Percentiles rank a stretch among this genome's conserved stretches.
Conservation (phyloP, 2,113 vertebrate species). For the Tupaia chinensis region DNA sequence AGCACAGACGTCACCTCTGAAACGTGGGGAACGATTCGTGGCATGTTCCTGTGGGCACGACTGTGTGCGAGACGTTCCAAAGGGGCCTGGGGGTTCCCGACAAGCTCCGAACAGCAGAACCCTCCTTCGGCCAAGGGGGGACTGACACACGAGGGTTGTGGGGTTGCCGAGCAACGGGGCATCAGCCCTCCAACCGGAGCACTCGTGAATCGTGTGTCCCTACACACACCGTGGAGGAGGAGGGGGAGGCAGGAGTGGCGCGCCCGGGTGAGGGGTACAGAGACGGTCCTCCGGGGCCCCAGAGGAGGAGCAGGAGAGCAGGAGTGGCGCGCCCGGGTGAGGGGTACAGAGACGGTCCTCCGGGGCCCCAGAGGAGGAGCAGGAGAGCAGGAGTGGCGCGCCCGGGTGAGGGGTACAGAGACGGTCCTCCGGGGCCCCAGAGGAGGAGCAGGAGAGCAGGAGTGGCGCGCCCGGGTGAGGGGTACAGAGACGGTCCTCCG, state of each 20-base stretch:
- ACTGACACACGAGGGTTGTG: neutral
- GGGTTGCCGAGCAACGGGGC: neutral
- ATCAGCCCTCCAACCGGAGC: neutral
- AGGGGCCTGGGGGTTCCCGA: neutral
- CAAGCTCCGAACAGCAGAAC: neutral
- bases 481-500: too few species aligned
- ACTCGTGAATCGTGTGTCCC: neutral
- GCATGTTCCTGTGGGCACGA: accelerated
- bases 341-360: too few species aligned
- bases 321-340: too few species aligned
- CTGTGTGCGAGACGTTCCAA: neutral
- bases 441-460: too few species aligned
- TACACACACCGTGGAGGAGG: neutral
- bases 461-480: too few species aligned
- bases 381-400: too few species aligned
- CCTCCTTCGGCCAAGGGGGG: neutral
- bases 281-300: too few species aligned
- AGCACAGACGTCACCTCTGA: accelerated
- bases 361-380: too few species aligned
- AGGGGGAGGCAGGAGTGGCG: neutral
- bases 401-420: too few species aligned
- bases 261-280: accelerated
- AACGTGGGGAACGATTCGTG: neutral
- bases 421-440: too few species aligned
- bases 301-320: too few species aligned